Percentiles rank a stretch among this genome's conserved stretches.
Conservation (phyloP, 1,140 invertebrate species). For the Temnothorax nylanderi region DNA sequence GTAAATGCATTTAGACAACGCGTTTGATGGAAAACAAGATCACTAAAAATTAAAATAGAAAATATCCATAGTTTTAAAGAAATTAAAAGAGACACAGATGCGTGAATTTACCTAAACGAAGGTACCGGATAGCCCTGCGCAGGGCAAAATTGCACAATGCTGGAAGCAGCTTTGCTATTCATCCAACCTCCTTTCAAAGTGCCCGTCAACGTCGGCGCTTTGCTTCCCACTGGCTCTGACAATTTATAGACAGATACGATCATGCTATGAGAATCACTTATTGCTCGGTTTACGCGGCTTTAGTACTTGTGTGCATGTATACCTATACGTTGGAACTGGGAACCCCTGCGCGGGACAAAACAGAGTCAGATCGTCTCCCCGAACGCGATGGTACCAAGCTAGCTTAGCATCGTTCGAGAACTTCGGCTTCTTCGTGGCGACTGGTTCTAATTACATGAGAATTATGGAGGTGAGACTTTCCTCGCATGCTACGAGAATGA, state of each 20-base stretch:
- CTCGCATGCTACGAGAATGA: background rate
- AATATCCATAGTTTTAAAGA: background rate
- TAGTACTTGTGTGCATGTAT: constrained; percentile 59
- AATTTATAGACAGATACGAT: constrained; percentile 65
- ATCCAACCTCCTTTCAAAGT: constrained; percentile 80
- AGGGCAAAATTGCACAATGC: constrained; percentile 88
- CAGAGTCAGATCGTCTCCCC: constrained; percentile 77
- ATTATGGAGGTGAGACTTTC: background rate
- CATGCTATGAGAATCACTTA: constrained; percentile 70
- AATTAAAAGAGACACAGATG: background rate
- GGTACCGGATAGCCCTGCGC: constrained; percentile 91
- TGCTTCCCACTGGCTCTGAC: constrained; percentile 81
- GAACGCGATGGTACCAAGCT: constrained; percentile 76
- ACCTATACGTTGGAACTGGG: constrained; percentile 88
- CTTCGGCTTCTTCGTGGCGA: constrained; percentile 88
- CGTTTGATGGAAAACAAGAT: background rate
- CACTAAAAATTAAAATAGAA: background rate
- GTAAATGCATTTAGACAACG: background rate
- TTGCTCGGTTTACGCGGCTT: constrained; percentile 20
- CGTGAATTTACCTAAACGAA: constrained; percentile 88
- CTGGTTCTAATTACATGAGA: constrained; percentile 85
- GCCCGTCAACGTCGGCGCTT: constrained; percentile 80
- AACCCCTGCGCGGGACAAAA: constrained; percentile 89
- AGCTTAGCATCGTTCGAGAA: constrained; percentile 86
- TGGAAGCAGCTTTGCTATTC: constrained; percentile 80